A percentile compares a stretch with the other conserved stretches of the same genome.
These are phyloP conservation scores for Melinaea marsaeus DNA, from an alignment of 2,888 invertebrate genomes.

Conservation along the genomic window DNA sequence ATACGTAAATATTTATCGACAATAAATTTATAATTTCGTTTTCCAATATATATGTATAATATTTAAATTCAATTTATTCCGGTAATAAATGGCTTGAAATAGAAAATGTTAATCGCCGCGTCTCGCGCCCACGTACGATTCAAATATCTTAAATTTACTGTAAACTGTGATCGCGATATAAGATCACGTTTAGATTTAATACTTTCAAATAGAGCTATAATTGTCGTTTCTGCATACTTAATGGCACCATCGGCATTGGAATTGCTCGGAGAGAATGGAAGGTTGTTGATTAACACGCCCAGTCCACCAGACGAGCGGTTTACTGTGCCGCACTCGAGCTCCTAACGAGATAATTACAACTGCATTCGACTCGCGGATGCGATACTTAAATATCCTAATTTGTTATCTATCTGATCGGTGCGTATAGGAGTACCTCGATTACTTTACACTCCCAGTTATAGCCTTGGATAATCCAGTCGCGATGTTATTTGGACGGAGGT, in stretches of 20 bases:
- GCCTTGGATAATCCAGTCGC: constrained; percentile 34
- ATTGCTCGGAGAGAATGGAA: constrained; percentile 65
- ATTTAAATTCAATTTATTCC: constrained; percentile 35
- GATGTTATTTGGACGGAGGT: constrained; percentile 59
- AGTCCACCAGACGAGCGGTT: constrained; percentile 52
- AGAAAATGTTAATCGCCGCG: constrained; percentile 14
- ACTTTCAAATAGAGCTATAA: constrained; percentile 33
- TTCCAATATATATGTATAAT: constrained; percentile 33
- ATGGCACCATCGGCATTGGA: constrained; percentile 66
- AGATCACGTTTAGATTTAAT: not conserved
- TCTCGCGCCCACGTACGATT: too few species aligned
- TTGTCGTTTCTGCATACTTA: constrained; percentile 52
- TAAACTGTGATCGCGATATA: too few species aligned
- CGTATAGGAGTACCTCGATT: not conserved
- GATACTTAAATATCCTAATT: too few species aligned
- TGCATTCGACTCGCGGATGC: not conserved
- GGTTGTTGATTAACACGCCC: constrained; percentile 68
- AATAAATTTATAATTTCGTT: constrained; percentile 44
- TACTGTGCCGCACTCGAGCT: constrained; percentile 53
- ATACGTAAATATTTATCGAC: constrained; percentile 51
- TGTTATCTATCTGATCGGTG: too few species aligned
- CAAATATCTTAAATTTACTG: too few species aligned
- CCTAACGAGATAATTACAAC: constrained; percentile 50
- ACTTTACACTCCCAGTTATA: constrained; percentile 11
- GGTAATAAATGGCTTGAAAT: constrained; percentile 24